phyloP scores from a whole-genome alignment of 2,888 invertebrate genomes.

The Camponotus fellah region DNA sequence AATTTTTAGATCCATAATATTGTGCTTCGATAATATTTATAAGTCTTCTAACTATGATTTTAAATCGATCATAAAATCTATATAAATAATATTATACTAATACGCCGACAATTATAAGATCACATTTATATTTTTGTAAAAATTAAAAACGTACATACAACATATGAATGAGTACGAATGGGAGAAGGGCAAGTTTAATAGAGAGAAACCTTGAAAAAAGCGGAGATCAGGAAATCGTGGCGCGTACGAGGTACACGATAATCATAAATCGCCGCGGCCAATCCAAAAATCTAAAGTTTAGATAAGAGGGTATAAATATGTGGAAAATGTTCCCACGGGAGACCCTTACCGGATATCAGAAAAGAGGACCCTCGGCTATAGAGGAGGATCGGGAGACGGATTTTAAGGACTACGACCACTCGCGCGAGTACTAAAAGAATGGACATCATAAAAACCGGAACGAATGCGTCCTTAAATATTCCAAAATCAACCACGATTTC shows the following conservation, averaged over 20 bases:
- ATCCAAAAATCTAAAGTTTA: slow-evolving; percentile 75
- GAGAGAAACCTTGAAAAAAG: slow-evolving; percentile 11
- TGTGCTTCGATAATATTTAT: slow-evolving; percentile 11
- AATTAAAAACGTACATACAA: neutral
- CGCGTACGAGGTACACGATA: slow-evolving; percentile 58
- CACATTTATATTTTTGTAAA: slow-evolving; percentile 23
- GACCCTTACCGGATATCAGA: slow-evolving; percentile 45
- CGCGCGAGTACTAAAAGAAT: slow-evolving; percentile 53
- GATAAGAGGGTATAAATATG: slow-evolving; percentile 83
- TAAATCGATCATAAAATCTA: neutral
- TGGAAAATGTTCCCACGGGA: slow-evolving; percentile 83
- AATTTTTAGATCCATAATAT: neutral
- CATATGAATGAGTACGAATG: slow-evolving; percentile 6
- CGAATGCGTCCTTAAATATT: slow-evolving; percentile 52
- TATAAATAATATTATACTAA: neutral
- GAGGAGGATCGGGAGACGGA: slow-evolving; percentile 57
- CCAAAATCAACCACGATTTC: slow-evolving; percentile 40
- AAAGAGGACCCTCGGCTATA: slow-evolving; percentile 45
- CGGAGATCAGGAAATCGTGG: slow-evolving; percentile 50
- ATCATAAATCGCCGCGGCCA: slow-evolving; percentile 74
- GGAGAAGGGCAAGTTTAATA: slow-evolving; percentile 26
- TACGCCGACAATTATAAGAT: neutral
- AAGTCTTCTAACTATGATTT: neutral
- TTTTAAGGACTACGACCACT: slow-evolving; percentile 60
- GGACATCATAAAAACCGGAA: slow-evolving; percentile 64